These are phyloP conservation scores for Trisateles emortualis DNA, from an alignment of 2,888 invertebrate genomes.

Conservation along the genomic window DNA sequence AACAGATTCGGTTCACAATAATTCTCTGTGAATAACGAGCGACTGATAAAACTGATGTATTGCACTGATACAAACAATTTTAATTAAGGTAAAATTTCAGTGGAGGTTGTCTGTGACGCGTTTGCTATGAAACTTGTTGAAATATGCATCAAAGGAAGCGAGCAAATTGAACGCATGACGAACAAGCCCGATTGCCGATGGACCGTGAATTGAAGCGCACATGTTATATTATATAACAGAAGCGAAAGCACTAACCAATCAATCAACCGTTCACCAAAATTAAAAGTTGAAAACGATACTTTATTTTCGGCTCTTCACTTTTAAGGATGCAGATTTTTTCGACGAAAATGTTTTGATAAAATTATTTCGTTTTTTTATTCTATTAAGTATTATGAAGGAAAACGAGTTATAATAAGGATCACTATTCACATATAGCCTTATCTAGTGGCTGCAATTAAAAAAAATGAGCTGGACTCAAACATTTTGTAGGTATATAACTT, in stretches of 20 bases:
- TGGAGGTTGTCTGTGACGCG: slow-evolving; percentile 36
- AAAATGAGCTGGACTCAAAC: too few relatives aligned
- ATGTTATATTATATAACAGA: slow-evolving; percentile 39
- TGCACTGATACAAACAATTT: slow-evolving; percentile 52
- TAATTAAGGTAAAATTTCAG: slow-evolving; percentile 62
- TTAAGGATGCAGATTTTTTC: slow-evolving; percentile 9
- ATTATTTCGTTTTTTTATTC: background rate
- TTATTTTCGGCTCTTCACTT: slow-evolving; percentile 9
- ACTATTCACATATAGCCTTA: too few relatives aligned
- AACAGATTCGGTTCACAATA: slow-evolving; percentile 29
- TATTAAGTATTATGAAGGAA: background rate
- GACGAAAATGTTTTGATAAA: slow-evolving; percentile 2
- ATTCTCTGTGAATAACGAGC: slow-evolving; percentile 35
- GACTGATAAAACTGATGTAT: slow-evolving; percentile 37
- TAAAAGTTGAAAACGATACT: slow-evolving; percentile 18
- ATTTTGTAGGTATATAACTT: too few relatives aligned
- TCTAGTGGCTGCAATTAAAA: too few relatives aligned
- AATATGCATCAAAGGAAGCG: slow-evolving; percentile 71
- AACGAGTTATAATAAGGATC: too few relatives aligned
- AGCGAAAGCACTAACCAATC: slow-evolving; percentile 42
- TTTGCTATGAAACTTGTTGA: slow-evolving; percentile 60
- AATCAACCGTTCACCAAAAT: slow-evolving; percentile 28
- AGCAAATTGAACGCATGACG: slow-evolving; percentile 64
- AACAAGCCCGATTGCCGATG: slow-evolving; percentile 53
- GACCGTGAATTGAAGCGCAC: slow-evolving; percentile 46